Conservation (phyloP, 35 echinoderm and acorn worm genomes). For the Apostichopus parvimensis region DNA sequence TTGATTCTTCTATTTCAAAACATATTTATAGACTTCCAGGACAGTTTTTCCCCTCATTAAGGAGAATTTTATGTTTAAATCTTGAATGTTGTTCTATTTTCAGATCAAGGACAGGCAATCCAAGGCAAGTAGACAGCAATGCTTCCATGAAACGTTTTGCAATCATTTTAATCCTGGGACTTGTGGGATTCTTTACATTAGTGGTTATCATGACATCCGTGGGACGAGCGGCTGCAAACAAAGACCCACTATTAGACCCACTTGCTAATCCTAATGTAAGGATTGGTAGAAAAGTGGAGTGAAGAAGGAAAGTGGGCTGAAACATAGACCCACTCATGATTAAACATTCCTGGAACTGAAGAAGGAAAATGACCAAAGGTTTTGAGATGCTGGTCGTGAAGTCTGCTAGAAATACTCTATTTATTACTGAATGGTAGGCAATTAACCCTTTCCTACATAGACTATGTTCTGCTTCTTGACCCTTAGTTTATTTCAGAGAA, state of each 20-base stretch:
- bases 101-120: slow-evolving; percentile 71
- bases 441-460: too few relatives aligned
- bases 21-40: too few relatives aligned
- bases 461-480: too few relatives aligned
- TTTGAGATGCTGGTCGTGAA: not conserved
- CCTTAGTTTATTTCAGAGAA: too few relatives aligned
- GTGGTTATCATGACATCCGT: slow-evolving; percentile 92
- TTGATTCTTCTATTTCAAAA: too few relatives aligned
- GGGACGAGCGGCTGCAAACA: slow-evolving; percentile 79
- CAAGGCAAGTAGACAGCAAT: slow-evolving; percentile 62
- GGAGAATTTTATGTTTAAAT: too few relatives aligned
- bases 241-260: slow-evolving; percentile 90
- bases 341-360: not conserved
- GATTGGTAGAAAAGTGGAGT: slow-evolving; percentile 71
- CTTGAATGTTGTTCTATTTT: not conserved
- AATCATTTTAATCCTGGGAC: slow-evolving; percentile 77
- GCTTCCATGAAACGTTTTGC: slow-evolving; percentile 80
- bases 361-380: not conserved
- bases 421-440: too few relatives aligned
- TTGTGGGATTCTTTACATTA: slow-evolving; percentile 91
- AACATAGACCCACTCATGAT: not conserved
- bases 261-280: slow-evolving; percentile 97
- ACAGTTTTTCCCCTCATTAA: too few relatives aligned
- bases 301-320: slow-evolving; percentile 9
- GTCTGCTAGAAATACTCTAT: not conserved